Conservation (phyloP, 2,113 vertebrate species). For the Rhinolophus ferrumequinum region DNA sequence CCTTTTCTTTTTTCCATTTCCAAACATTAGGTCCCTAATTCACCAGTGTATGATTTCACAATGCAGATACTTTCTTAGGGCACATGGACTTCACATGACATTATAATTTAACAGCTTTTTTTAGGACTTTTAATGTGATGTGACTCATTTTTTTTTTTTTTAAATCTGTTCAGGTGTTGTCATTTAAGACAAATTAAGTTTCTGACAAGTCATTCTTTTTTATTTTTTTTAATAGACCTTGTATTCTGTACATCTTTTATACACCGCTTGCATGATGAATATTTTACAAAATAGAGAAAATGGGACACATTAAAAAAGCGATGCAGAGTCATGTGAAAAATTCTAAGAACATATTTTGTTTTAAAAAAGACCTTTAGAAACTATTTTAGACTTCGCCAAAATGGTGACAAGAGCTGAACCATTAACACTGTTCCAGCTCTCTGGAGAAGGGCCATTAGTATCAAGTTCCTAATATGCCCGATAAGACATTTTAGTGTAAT, state of each 20-base stretch:
- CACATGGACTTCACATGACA: slow-evolving; percentile 34
- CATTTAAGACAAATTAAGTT: slow-evolving; percentile 51
- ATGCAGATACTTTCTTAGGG: background rate
- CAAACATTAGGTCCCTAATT: slow-evolving; percentile 7
- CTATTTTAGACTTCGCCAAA: slow-evolving; percentile 19
- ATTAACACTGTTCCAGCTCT: background rate
- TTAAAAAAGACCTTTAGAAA: slow-evolving; percentile 57
- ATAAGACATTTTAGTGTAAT: slow-evolving; percentile 41
- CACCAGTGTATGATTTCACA: slow-evolving; percentile 40
- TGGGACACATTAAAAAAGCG: background rate
- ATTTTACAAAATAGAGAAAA: background rate
- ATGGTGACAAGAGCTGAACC: background rate
- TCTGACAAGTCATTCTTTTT: background rate
- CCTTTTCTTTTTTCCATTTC: background rate
- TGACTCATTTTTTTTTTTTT: background rate
- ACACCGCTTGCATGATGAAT: background rate
- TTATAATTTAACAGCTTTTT: slow-evolving; percentile 38
- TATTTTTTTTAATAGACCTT: background rate
- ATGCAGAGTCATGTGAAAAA: background rate
- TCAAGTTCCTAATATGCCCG: slow-evolving; percentile 40
- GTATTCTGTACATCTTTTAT: background rate
- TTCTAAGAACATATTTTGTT: slow-evolving; percentile 45
- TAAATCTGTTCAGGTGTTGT: background rate
- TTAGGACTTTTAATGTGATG: background rate
- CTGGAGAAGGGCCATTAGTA: slow-evolving; percentile 35